A percentile compares a stretch with the other conserved stretches of the same genome.
phyloP scores from a whole-genome alignment of 2,888 invertebrate genomes.

The Limenitis arthemis region DNA sequence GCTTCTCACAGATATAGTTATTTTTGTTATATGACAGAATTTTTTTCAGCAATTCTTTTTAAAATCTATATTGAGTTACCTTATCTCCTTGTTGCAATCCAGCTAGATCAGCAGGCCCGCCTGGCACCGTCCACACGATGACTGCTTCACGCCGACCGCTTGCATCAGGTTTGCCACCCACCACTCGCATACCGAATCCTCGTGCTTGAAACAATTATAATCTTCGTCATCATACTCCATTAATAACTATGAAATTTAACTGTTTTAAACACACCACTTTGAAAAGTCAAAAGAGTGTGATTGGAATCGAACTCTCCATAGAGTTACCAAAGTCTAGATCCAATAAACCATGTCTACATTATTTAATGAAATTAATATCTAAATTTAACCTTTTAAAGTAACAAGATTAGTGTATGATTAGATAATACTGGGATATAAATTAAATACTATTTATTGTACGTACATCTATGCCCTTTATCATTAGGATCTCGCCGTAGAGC shows the following conservation, averaged over 20 bases:
- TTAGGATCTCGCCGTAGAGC: conserved; percentile 82
- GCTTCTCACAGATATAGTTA: no score
- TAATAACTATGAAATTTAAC: background rate
- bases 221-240: background rate
- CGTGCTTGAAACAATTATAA: conserved; percentile 70
- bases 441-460: conserved; percentile 45
- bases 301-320: no score
- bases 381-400: no score
- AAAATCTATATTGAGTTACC: conserved; percentile 54
- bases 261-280: no score
- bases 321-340: no score
- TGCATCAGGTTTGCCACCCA: conserved; percentile 90
- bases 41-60: background rate
- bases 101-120: conserved; percentile 92
- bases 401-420: no score
- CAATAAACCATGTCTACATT: no score
- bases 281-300: no score
- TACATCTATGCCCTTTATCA: conserved; percentile 90
- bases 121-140: conserved; percentile 93
- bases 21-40: no score
- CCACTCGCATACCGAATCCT: conserved; percentile 95
- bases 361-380: no score
- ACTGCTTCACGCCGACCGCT: conserved; percentile 92
- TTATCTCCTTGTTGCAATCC: conserved; percentile 92
- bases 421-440: background rate